A percentile compares a stretch with the other conserved stretches of the same genome.
Conservation (phyloP, 2,113 vertebrate genomes). For the Xerus inauris region DNA sequence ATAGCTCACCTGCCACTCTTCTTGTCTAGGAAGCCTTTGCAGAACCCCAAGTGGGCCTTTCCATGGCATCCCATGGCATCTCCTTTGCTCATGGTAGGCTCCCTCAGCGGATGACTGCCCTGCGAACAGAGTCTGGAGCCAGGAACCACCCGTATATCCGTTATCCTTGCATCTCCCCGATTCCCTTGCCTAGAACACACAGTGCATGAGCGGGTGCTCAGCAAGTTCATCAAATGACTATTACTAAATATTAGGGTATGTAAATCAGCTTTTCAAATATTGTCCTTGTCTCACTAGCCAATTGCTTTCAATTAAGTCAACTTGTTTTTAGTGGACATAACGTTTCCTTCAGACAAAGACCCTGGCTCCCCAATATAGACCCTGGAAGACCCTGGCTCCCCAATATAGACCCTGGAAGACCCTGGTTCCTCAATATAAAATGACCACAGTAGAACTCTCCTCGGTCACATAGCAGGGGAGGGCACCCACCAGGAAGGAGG, state of each 20-base stretch:
- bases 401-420: neutral
- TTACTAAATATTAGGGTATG: neutral
- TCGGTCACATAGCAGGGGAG: neutral
- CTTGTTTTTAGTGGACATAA: neutral
- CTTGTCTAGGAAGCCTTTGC: neutral
- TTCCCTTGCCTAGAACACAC: neutral
- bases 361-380: neutral
- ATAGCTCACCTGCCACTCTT: neutral
- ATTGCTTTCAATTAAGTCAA: neutral
- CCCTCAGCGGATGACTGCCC: neutral
- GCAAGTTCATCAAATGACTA: neutral
- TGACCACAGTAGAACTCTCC: neutral
- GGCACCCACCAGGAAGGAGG: neutral
- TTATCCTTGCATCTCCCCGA: neutral
- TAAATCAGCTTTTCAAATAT: slow-evolving; percentile 5
- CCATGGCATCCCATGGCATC: neutral
- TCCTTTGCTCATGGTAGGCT: neutral
- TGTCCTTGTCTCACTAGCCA: neutral
- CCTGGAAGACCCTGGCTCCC: neutral
- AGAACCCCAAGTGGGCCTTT: neutral
- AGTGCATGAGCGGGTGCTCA: neutral
- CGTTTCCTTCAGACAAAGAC: slow-evolving; percentile 10
- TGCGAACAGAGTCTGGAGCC: neutral
- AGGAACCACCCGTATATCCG: neutral
- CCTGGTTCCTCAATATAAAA: neutral